These are phyloP conservation scores for Microcebus jonahi DNA, from an alignment of 2,113 vertebrate species.

Conservation along the genomic window DNA sequence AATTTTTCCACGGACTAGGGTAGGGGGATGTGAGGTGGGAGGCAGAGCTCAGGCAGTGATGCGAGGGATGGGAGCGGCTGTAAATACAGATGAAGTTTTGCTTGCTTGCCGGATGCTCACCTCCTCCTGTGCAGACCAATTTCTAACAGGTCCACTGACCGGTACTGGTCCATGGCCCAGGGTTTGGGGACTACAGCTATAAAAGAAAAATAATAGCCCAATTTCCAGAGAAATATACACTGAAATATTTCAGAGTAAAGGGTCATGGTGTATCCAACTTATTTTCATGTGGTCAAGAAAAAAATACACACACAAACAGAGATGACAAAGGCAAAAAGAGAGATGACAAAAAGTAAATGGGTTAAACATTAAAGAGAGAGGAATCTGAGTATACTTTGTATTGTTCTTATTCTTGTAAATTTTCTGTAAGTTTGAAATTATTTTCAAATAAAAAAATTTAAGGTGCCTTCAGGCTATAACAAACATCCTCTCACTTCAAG, in stretches of 20 bases:
- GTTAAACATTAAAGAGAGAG: constrained; percentile 1
- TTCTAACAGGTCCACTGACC: too few relatives aligned
- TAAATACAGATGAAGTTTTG: too few relatives aligned
- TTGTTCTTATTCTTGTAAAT: constrained; percentile 25
- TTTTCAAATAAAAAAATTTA: background rate
- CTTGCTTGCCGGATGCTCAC: too few relatives aligned
- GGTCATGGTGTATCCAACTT: background rate
- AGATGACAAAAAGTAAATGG: background rate
- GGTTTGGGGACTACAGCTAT: too few relatives aligned
- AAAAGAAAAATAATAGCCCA: background rate
- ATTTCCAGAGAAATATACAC: background rate
- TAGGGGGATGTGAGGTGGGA: too few relatives aligned
- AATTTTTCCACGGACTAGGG: too few relatives aligned
- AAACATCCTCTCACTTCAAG: background rate
- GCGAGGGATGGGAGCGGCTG: too few relatives aligned
- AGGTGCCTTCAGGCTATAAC: background rate
- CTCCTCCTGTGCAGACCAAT: too few relatives aligned
- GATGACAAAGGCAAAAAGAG: background rate
- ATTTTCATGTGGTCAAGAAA: constrained; percentile 21
- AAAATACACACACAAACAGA: background rate
- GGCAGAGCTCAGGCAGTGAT: too few relatives aligned
- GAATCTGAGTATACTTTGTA: background rate
- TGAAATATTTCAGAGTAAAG: background rate
- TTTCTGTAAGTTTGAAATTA: constrained; percentile 48
- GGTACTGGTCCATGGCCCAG: too few relatives aligned